Evolutionary conservation across 92 coral and sea anemone species (phyloP), one percentile per base, ranked within the genome.

Genomic region (Zoanthus sociatus): DNA sequence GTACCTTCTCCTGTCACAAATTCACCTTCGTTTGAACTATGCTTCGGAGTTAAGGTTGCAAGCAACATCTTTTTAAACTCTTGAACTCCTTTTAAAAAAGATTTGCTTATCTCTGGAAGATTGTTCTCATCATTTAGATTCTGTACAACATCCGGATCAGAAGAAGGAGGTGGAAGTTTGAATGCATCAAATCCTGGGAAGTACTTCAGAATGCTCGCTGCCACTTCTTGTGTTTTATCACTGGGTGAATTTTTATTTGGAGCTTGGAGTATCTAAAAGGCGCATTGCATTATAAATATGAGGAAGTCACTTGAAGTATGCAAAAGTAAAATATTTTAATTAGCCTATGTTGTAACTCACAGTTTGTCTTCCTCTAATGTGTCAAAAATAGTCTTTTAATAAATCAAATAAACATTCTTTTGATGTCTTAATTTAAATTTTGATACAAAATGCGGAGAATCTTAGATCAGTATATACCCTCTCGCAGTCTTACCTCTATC

Each of bases 151-250:
- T 84, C 78, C 4, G 94, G 95, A 18, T 92, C 90, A 31, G 88
- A 88, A 9, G 98, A 89, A 17, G 98, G 98, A 10, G 95, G 93
- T 20, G 98, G 98, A 26, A 96, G 90, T 67, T 88, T 89, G 60
- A 92, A 90, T 53, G 97, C 96, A 48, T 95, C 98, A 73, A 95
- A 92, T 1, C 94, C 96, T 7, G 98, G 92, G 84, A 95, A 95
- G 86, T 78, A 94, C 67, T 74, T 91, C 21, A 92, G 77, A 70
- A 95, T 90, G 74, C 93, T 94, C 32, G 88, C 94, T 9, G 97
- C 97, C 16, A 92, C 94, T 77, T 92, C 56, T 51, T 92, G 85
- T n/a, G 90, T 88, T 18, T 78, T 83, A 50, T 50, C 18, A 30
- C 64, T 37, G 54, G 16, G 13, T 14, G 81, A 76, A 18, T 51